A percentile compares a stretch with the other conserved stretches of the same genome.
Conservation (phyloP, 2,113 vertebrate genomes). For the Gadus chalcogrammus region DNA sequence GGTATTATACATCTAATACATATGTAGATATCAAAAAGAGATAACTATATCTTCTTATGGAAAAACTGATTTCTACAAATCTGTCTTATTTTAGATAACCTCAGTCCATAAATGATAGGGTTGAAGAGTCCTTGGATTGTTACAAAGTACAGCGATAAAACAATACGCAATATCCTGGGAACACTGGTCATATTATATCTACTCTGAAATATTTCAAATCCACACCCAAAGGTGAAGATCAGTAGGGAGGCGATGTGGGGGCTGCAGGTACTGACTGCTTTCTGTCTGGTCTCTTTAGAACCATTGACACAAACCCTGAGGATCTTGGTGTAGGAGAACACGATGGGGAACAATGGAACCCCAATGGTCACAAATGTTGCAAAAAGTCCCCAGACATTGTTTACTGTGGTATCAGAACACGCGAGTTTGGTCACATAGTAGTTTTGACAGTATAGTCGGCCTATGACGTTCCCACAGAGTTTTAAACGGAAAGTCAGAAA, state of each 20-base stretch:
- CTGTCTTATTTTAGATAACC: neutral
- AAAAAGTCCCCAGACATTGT: slow-evolving; percentile 35
- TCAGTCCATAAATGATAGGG: slow-evolving; percentile 31
- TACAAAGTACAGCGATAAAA: slow-evolving; percentile 24
- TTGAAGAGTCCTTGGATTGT: slow-evolving; percentile 27
- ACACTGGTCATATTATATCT: neutral
- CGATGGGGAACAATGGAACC: slow-evolving; percentile 20
- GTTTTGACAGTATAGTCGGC: slow-evolving; percentile 54
- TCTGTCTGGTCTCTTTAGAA: neutral
- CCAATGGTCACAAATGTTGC: slow-evolving; percentile 14
- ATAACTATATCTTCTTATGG: too few relatives aligned
- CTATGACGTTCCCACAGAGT: slow-evolving; percentile 50
- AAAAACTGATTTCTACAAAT: too few relatives aligned
- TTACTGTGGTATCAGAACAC: slow-evolving; percentile 35
- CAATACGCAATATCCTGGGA: slow-evolving; percentile 3
- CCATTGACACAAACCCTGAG: slow-evolving; percentile 21
- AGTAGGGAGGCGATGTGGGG: too few relatives aligned
- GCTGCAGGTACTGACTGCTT: too few relatives aligned
- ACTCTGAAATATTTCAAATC: neutral
- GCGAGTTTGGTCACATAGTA: slow-evolving; percentile 41
- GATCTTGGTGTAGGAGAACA: slow-evolving; percentile 15
- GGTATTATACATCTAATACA: too few relatives aligned
- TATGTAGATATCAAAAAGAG: too few relatives aligned
- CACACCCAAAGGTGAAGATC: neutral
- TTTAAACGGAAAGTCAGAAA: slow-evolving; percentile 21